Conservation (phyloP, 2,113 vertebrate species). For the Circaetus gallicus region DNA sequence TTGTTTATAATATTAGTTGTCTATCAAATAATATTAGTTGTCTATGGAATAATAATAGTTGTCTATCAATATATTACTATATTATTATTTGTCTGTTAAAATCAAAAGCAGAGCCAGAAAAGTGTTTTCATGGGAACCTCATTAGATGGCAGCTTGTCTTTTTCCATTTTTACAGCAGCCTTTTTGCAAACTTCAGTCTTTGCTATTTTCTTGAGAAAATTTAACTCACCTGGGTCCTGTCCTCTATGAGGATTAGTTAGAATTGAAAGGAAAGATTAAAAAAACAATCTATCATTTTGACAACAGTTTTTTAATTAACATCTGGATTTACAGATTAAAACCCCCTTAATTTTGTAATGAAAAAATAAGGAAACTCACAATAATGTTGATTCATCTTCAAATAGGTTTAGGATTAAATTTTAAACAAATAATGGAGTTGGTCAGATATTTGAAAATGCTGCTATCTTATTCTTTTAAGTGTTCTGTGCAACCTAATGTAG, state of each 20-base stretch:
- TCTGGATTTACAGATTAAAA: background rate
- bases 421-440: background rate
- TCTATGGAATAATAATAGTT: background rate
- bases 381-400: background rate
- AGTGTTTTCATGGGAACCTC: background rate
- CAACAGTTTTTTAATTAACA: constrained; percentile 9
- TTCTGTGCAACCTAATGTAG: background rate
- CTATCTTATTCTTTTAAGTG: background rate
- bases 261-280: background rate
- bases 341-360: background rate
- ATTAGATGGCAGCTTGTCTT: background rate
- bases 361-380: background rate
- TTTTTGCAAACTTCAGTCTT: background rate
- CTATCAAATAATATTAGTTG: background rate
- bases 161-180: background rate
- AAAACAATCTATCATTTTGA: background rate
- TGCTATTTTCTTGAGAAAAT: background rate
- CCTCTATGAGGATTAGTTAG: background rate
- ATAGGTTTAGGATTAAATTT: background rate
- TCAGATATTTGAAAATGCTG: background rate
- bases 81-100: background rate
- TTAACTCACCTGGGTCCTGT: background rate
- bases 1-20: background rate
- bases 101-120: background rate
- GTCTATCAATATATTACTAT: background rate